Conservation (phyloP, 2,113 vertebrate species). For the Saguinus imperator region DNA sequence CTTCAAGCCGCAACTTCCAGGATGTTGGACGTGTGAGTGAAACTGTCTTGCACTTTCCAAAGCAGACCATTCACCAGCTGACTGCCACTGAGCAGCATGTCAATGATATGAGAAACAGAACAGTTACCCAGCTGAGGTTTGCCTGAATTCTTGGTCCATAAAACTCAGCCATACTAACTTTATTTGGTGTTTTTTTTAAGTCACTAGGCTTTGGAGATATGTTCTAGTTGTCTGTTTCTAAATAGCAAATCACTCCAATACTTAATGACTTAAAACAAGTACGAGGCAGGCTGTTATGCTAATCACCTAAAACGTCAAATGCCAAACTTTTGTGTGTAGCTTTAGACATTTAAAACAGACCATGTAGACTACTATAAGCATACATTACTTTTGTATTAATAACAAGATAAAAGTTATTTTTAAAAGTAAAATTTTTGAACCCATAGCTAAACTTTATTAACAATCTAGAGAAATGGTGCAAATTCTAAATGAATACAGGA, state of each 20-base stretch:
- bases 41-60: background rate
- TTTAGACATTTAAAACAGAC: background rate
- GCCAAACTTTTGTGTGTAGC: background rate
- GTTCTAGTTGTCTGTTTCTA: background rate
- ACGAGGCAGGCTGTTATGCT: background rate
- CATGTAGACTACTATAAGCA: background rate
- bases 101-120: background rate
- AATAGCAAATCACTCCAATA: background rate
- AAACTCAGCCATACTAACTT: background rate
- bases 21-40: background rate
- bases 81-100: background rate
- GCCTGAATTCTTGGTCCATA: background rate
- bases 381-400: background rate
- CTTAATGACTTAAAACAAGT: background rate
- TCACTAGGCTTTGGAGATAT: background rate
- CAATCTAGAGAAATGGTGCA: background rate
- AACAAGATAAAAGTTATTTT: background rate
- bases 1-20: background rate
- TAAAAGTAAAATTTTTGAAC: background rate
- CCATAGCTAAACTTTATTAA: background rate
- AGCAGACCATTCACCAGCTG: background rate
- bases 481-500: background rate
- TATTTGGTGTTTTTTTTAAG: background rate
- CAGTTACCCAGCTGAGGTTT: background rate
- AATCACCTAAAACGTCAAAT: background rate